phyloP scores from a whole-genome alignment of 2,113 vertebrate species.

The Scalopus aquaticus region DNA sequence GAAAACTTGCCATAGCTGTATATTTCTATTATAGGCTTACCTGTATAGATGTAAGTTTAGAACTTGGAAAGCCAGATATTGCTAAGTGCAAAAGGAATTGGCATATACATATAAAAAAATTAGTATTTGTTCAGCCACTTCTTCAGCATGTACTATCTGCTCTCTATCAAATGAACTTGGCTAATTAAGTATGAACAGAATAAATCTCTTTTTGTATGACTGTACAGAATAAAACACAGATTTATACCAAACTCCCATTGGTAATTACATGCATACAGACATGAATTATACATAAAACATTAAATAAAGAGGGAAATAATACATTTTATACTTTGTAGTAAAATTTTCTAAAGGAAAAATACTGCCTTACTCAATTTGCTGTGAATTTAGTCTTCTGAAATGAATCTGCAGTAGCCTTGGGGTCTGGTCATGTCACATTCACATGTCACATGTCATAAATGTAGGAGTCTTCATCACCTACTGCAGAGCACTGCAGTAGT shows the following conservation, averaged over 20 bases:
- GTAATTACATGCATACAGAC: background rate
- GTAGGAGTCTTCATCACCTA: background rate
- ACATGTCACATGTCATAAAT: too few species aligned
- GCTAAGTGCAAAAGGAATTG: conserved; percentile 30
- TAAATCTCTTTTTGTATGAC: conserved; percentile 44
- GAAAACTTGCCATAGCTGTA: background rate
- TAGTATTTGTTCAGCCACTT: conserved; percentile 53
- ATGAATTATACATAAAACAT: conserved; percentile 8
- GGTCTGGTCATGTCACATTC: background rate
- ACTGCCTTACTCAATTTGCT: background rate
- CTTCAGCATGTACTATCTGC: conserved; percentile 34
- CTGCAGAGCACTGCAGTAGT: background rate
- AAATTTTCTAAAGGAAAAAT: conserved; percentile 12
- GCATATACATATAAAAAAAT: conserved; percentile 14
- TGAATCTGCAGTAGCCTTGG: background rate
- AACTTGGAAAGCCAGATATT: conserved; percentile 54
- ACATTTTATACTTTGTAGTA: conserved; percentile 9
- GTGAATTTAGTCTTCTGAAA: background rate
- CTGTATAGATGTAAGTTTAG: conserved; percentile 67
- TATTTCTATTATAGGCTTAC: conserved; percentile 1
- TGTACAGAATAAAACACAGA: conserved; percentile 32
- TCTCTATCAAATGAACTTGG: conserved; percentile 51
- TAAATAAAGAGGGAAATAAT: conserved; percentile 45
- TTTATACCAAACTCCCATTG: background rate
- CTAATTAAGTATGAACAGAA: conserved; percentile 49